Conservation (phyloP, 1,140 invertebrate species). For the Sesamia nonagrioides region DNA sequence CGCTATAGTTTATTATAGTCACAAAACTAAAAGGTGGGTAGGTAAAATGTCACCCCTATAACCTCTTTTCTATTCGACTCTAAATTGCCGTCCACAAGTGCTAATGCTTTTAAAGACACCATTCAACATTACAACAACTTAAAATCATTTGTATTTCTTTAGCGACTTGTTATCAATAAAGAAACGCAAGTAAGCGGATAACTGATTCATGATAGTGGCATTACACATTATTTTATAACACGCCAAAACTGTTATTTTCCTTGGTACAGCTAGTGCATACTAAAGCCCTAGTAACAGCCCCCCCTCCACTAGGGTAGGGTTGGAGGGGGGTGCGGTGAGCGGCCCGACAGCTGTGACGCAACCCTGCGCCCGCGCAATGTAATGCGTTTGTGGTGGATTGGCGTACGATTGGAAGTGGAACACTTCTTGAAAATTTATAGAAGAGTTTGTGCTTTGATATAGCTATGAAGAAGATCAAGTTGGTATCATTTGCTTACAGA, state of each 20-base stretch:
- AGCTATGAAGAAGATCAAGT: too few species aligned
- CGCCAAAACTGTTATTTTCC: conserved; percentile 18
- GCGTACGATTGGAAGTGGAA: conserved; percentile 13
- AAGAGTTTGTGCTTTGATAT: neutral
- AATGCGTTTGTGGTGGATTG: conserved; percentile 54
- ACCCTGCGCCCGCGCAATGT: conserved; percentile 60
- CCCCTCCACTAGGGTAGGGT: conserved; percentile 47
- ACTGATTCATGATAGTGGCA: neutral
- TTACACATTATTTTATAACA: conserved; percentile 22
- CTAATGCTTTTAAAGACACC: too few species aligned
- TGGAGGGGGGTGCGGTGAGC: conserved; percentile 73
- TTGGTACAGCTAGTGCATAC: conserved; percentile 26
- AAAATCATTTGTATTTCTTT: too few species aligned
- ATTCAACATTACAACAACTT: too few species aligned
- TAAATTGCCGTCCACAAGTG: too few species aligned
- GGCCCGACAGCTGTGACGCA: conserved; percentile 70
- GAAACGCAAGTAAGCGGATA: neutral
- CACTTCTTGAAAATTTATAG: neutral
- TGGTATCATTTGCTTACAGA: too few species aligned
- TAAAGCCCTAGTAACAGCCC: conserved; percentile 58
- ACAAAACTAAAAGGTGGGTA: too few species aligned
- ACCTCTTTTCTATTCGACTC: too few species aligned
- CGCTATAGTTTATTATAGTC: too few species aligned
- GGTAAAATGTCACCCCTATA: too few species aligned
- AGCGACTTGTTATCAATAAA: too few species aligned